Base-by-base conservation (phyloP, 2,888 invertebrate genomes). In the Cremastinae sp. region DNA sequence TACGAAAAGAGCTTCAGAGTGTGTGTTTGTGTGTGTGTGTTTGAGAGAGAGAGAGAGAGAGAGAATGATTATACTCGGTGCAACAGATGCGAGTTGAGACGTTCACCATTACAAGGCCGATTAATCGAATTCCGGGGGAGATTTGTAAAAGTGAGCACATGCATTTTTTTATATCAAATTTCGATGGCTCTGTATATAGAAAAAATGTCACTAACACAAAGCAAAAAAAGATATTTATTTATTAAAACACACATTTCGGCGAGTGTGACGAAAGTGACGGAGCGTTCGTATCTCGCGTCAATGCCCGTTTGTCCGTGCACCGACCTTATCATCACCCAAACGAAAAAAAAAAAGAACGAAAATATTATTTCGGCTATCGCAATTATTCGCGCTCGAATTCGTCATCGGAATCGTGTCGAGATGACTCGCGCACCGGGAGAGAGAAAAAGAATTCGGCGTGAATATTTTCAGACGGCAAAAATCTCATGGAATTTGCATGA, bases 61-160 rank as follows among this genome's bases (percentile, higher is more conserved):
- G n/a, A 56, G 16, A 56, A 37, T n/a, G 18, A n/a, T n/a, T 35
- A 55, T 37, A 10, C 10, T 16, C 47, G 20, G 10, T 12, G 65
- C 39, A 47, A 55, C 55, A 55, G 45, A 47, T 47, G 20, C 61
- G 61, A 20, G 37, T 22, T 16, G 58, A 20, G 22, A 35, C 53
- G 12, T 43, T 56, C 37, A 59, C 58, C 55, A 80, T 82, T 28
- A 28, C 28, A 28, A 85, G 85, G 83, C 86, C 83, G 87, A 86
- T 88, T 87, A 88, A 84, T 86, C 82, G 85, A 86, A 86, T 87
- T 85, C 86, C 85, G 80, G 75, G 82, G 80, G 84, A 83, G 87
- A 87, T 82, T 80, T 64, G 43, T 65, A 62, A 61, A 20, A 28
- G 18, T n/a, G 12, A 47, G 75, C 78, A 78, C 79, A 39, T 56